These are phyloP conservation scores for Dromas ardeola DNA, from an alignment of 2,113 vertebrate species.

Conservation along the genomic window DNA sequence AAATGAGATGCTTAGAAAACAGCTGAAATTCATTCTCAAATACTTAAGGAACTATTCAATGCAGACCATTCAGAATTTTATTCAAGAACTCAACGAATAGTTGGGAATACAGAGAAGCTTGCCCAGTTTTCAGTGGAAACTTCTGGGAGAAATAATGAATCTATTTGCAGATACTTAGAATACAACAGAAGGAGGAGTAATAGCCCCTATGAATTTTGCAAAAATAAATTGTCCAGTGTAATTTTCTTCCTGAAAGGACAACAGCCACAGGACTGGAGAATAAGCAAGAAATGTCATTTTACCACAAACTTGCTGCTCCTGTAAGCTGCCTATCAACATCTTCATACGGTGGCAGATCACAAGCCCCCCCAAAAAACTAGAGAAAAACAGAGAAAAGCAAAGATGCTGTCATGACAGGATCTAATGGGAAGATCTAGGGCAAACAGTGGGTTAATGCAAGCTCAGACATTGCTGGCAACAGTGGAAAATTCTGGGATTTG, in stretches of 20 bases:
- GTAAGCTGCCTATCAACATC: neutral
- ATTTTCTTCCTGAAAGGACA: neutral
- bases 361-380: neutral
- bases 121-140: neutral
- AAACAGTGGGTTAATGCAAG: neutral
- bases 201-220: neutral
- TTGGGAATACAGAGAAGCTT: neutral
- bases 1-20: neutral
- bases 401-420: neutral
- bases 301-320: neutral
- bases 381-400: neutral
- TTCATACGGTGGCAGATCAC: neutral
- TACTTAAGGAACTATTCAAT: neutral
- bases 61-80: neutral
- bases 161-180: neutral
- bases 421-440: neutral
- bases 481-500: neutral
- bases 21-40: neutral
- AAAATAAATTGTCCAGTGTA: neutral
- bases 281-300: neutral
- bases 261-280: neutral
- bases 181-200: neutral
- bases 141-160: neutral
- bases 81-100: neutral
- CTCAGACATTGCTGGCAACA: neutral